Percentiles rank a stretch among this genome's conserved stretches.
These are phyloP conservation scores for Babyrousa celebensis DNA, from an alignment of 2,797 vertebrate species.

Conservation along the genomic window DNA sequence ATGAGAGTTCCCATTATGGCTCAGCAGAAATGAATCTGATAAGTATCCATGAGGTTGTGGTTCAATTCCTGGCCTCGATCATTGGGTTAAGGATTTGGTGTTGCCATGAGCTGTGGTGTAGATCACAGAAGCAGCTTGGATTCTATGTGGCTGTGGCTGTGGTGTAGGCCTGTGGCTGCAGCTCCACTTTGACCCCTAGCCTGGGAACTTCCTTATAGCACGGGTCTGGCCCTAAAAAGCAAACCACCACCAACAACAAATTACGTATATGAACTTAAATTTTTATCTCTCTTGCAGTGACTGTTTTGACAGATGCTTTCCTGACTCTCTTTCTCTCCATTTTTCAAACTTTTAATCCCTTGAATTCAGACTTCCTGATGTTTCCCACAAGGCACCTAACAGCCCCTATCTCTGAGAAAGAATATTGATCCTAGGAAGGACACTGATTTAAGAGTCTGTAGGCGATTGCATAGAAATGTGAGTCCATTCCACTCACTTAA, in stretches of 20 bases:
- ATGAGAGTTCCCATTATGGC: too few relatives aligned
- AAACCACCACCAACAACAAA: neutral
- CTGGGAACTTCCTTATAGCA: too few relatives aligned
- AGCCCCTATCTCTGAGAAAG: neutral
- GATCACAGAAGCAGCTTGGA: too few relatives aligned
- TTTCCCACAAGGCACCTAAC: neutral
- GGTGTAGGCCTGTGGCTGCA: too few relatives aligned
- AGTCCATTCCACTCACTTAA: neutral
- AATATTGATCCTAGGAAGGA: neutral
- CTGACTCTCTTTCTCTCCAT: neutral
- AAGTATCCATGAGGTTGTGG: too few relatives aligned
- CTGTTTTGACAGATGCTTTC: neutral
- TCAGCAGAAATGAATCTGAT: too few relatives aligned
- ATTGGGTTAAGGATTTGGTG: too few relatives aligned
- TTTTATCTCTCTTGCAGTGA: neutral
- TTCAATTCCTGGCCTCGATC: too few relatives aligned
- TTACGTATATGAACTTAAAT: neutral
- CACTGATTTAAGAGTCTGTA: neutral
- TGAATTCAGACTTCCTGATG: neutral
- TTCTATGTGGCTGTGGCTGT: too few relatives aligned
- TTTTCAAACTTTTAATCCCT: neutral
- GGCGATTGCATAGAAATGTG: neutral
- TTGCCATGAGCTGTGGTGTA: too few relatives aligned
- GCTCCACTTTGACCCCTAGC: too few relatives aligned
- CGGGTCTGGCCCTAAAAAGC: too few relatives aligned